phyloP scores from a whole-genome alignment of 2,797 vertebrate species.

The Netta rufina region DNA sequence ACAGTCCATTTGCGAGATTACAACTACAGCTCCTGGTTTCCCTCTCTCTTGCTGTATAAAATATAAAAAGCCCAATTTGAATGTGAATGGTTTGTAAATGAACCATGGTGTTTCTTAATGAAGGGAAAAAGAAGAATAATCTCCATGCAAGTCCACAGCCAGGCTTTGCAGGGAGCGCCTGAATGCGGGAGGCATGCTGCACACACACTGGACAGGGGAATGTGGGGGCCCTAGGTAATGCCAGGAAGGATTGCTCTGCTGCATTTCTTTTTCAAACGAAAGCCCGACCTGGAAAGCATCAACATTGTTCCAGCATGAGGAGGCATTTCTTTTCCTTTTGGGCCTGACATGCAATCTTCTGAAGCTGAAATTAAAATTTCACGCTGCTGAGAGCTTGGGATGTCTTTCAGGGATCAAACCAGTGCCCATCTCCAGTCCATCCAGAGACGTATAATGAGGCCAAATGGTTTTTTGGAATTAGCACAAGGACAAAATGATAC shows the following conservation, averaged over 20 bases:
- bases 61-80: neutral
- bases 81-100: neutral
- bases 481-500: neutral
- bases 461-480: neutral
- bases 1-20: neutral
- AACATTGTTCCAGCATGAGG: neutral
- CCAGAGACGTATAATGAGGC: neutral
- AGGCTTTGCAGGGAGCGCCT: neutral
- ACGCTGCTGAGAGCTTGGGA: neutral
- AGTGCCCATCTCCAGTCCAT: neutral
- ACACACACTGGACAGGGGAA: accelerated
- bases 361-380: constrained; percentile 64
- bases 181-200: accelerated
- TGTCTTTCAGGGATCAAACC: neutral
- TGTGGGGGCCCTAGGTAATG: neutral
- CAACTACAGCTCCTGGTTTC: neutral
- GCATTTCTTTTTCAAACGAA: neutral
- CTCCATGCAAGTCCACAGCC: too few species aligned
- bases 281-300: constrained; percentile 18
- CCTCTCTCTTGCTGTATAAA: neutral
- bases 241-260: neutral
- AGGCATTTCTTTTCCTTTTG: neutral
- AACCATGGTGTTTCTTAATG: neutral
- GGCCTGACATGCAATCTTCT: neutral
- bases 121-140: neutral